Evolutionary conservation across 2,888 invertebrate species (phyloP).

Genomic region (Psylliodes chrysocephalus): DNA sequence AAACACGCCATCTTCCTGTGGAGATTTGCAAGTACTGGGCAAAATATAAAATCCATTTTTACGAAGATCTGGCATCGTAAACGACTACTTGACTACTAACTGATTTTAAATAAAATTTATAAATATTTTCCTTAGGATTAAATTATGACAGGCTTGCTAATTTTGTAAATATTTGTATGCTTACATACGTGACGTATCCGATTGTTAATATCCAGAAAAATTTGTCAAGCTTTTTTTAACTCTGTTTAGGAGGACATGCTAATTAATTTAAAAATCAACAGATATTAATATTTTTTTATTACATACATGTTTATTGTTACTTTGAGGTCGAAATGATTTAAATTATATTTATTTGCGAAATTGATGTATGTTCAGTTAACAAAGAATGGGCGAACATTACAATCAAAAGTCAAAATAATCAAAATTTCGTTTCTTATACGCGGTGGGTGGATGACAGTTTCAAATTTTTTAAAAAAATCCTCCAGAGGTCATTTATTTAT

Average conservation of each 20-base stretch:
- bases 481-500: too few species aligned
- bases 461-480: too few species aligned
- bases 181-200: conserved; percentile 1
- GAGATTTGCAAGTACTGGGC: conserved; percentile 1
- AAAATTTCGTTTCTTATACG: too few species aligned
- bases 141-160: conserved; percentile 22
- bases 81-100: neutral
- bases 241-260: neutral
- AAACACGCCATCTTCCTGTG: conserved; percentile 13
- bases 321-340: too few species aligned
- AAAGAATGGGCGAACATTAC: too few species aligned
- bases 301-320: too few species aligned
- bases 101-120: conserved; percentile 13
- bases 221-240: conserved; percentile 11
- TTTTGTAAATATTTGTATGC: conserved; percentile 31
- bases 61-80: neutral
- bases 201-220: conserved; percentile 12
- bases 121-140: conserved; percentile 22
- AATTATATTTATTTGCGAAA: too few species aligned
- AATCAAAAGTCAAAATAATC: too few species aligned
- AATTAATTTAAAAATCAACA: conserved; percentile 10
- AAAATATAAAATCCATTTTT: conserved; percentile 19
- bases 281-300: neutral
- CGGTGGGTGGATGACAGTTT: too few species aligned
- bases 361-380: too few species aligned